Evolutionary conservation across 2,797 vertebrate species (phyloP).

Genomic region (Potorous gilbertii): DNA sequence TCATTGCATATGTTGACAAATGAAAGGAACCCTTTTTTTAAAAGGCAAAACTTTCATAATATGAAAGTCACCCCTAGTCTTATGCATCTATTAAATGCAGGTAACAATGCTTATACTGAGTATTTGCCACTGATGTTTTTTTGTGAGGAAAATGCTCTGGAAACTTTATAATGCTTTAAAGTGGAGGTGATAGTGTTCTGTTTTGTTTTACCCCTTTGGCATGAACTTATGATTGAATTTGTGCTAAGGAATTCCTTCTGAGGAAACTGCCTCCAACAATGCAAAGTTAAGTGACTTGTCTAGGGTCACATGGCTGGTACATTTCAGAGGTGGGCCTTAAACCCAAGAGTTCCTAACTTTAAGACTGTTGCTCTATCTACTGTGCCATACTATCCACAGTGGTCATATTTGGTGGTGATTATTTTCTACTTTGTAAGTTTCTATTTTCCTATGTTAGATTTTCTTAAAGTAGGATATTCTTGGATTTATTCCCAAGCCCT

Average conservation of each 20-base stretch:
- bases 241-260: background rate
- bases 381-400: background rate
- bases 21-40: background rate
- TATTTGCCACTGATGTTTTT: background rate
- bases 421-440: background rate
- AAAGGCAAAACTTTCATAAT: background rate
- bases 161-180: background rate
- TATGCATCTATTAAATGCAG: background rate
- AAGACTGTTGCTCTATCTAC: background rate
- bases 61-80: background rate
- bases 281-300: background rate
- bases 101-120: background rate
- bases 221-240: background rate
- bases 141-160: background rate
- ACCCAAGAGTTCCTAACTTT: background rate
- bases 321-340: background rate
- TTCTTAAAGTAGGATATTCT: background rate
- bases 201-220: background rate
- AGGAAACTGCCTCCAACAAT: background rate
- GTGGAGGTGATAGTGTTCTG: background rate
- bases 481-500: background rate
- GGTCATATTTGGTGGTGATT: background rate
- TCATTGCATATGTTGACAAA: background rate
- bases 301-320: background rate
- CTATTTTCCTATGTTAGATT: background rate